These are phyloP conservation scores for Eulithis prunata DNA, from an alignment of 2,888 invertebrate genomes.

Conservation along the genomic window DNA sequence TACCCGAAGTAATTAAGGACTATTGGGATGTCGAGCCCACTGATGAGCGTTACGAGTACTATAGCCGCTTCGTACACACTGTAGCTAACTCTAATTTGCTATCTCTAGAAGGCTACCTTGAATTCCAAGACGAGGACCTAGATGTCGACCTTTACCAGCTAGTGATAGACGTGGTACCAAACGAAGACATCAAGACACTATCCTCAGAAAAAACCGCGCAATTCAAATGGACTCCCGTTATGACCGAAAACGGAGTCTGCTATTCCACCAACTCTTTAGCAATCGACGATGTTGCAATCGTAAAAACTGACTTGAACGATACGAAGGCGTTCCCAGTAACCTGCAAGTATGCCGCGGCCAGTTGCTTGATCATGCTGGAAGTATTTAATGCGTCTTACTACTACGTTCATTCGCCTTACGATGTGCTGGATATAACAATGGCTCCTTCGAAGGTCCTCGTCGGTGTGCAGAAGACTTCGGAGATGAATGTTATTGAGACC, in stretches of 20 bases:
- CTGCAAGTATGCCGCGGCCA: slow-evolving; percentile 62
- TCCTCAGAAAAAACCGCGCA: slow-evolving; percentile 65
- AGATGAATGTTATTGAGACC: slow-evolving; percentile 75
- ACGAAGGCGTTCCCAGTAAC: slow-evolving; percentile 55
- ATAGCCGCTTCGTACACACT: slow-evolving; percentile 63
- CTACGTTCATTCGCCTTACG: slow-evolving; percentile 84
- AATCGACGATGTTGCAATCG: slow-evolving; percentile 71
- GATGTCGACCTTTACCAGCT: slow-evolving; percentile 68
- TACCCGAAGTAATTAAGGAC: slow-evolving; percentile 57
- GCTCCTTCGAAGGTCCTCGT: slow-evolving; percentile 58
- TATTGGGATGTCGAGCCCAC: slow-evolving; percentile 57
- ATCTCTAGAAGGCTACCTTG: slow-evolving; percentile 60
- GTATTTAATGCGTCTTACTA: slow-evolving; percentile 38
- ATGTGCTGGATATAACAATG: slow-evolving; percentile 77
- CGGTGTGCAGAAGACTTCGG: slow-evolving; percentile 66
- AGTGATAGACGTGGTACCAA: slow-evolving; percentile 77
- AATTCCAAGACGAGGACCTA: slow-evolving; percentile 62
- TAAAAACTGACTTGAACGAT: slow-evolving; percentile 49
- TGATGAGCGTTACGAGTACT: slow-evolving; percentile 64
- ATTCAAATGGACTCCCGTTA: slow-evolving; percentile 76
- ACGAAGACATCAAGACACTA: slow-evolving; percentile 69
- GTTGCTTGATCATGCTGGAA: slow-evolving; percentile 66
- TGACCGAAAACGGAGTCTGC: slow-evolving; percentile 88
- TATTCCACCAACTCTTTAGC: slow-evolving; percentile 86
- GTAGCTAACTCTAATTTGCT: slow-evolving; percentile 71